Evolutionary conservation across 2,113 vertebrate species (phyloP).

Genomic region (Uria lomvia): DNA sequence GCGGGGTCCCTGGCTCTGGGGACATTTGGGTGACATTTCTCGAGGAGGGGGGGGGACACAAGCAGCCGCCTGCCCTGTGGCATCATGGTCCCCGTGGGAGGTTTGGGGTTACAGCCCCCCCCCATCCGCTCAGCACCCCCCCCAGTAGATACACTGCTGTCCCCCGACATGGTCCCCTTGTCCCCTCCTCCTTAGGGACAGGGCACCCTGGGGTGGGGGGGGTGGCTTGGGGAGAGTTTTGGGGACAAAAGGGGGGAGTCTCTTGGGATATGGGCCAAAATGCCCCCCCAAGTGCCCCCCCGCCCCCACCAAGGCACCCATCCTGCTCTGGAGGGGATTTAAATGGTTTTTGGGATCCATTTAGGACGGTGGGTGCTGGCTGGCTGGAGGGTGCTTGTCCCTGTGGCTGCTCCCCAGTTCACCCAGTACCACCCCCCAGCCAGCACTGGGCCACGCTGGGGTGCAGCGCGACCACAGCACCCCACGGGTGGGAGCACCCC

Average conservation of each 20-base stretch:
- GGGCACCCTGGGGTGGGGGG: no score
- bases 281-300: accelerated
- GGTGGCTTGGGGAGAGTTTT: neutral
- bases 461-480: neutral
- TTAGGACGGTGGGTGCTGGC: neutral
- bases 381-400: neutral
- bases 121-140: accelerated
- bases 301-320: accelerated
- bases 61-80: neutral
- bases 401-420: neutral
- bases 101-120: neutral
- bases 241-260: neutral
- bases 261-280: neutral
- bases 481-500: no score
- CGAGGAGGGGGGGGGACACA: neutral
- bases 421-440: neutral
- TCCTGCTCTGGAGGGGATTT: neutral
- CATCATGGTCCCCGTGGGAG: neutral
- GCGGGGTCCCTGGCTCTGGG: neutral
- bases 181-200: neutral
- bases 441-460: neutral
- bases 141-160: neutral
- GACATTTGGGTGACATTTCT: neutral
- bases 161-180: no score
- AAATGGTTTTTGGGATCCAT: neutral